Conservation (phyloP, 2,888 invertebrate genomes). For the Pilophorus perplexus region DNA sequence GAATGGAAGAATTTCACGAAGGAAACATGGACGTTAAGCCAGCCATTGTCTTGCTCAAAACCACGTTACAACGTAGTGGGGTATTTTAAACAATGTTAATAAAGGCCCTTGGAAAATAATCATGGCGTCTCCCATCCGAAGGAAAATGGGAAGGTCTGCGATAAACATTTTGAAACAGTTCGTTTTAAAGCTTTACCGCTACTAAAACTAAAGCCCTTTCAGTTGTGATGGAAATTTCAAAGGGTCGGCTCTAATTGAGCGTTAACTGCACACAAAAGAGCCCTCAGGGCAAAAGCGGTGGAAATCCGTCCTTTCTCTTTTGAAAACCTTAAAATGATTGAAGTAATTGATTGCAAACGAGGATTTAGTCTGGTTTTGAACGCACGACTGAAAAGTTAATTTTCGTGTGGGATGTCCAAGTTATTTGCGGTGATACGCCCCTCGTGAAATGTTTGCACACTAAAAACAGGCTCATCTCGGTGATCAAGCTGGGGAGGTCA, state of each 20-base stretch:
- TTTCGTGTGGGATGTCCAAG: too few species aligned
- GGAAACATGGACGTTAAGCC: conserved; percentile 9
- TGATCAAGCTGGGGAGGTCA: too few species aligned
- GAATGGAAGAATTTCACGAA: not conserved
- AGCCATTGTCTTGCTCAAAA: not conserved
- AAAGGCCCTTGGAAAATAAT: conserved; percentile 3
- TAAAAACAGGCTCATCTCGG: too few species aligned
- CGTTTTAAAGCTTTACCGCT: conserved; percentile 6
- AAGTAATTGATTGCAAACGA: conserved; percentile 1
- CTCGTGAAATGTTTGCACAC: too few species aligned
- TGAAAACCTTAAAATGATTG: conserved; percentile 12
- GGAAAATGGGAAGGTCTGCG: not conserved
- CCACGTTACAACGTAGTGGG: too few species aligned
- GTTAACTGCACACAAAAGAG: conserved; percentile 17
- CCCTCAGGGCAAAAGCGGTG: conserved; percentile 9
- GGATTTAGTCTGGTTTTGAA: too few species aligned
- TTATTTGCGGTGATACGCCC: too few species aligned
- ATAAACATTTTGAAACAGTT: conserved; percentile 14
- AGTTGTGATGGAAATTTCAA: conserved; percentile 18
- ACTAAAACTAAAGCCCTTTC: conserved; percentile 13
- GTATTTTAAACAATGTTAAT: conserved; percentile 11
- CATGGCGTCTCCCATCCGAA: not conserved
- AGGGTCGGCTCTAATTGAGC: conserved; percentile 18
- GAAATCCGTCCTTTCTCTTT: conserved; percentile 9
- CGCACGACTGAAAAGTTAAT: too few species aligned